Percentiles rank a stretch among this genome's conserved stretches.
Evolutionary conservation across 2,797 vertebrate species (phyloP).

Genomic region (Eulemur mongoz): DNA sequence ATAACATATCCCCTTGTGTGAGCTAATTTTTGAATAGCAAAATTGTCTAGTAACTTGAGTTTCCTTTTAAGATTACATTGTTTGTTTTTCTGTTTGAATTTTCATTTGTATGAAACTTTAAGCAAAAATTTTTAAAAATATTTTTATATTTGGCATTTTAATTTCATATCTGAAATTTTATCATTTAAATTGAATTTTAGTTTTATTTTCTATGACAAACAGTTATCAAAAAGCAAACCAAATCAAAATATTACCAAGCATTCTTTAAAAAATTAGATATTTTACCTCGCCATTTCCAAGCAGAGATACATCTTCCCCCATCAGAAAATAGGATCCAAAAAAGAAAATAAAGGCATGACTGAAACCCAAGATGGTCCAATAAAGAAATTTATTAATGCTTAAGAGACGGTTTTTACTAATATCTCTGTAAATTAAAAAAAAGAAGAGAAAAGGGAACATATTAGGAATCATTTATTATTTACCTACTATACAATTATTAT

Average conservation of each 20-base stretch:
- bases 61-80: constrained; percentile 16
- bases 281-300: constrained; percentile 98
- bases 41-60: background rate
- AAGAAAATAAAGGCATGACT: constrained; percentile 97
- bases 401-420: constrained; percentile 96
- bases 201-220: constrained; percentile 20
- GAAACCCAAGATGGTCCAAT: constrained; percentile 98
- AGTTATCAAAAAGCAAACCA: constrained; percentile 29
- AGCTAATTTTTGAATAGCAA: constrained; percentile 36
- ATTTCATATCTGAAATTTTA: background rate
- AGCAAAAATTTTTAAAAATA: background rate
- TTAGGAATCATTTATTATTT: constrained; percentile 54
- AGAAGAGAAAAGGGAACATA: constrained; percentile 50
- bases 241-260: background rate
- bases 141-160: constrained; percentile 36
- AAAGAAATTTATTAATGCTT: constrained; percentile 95
- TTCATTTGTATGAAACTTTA: background rate
- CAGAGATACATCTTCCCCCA: constrained; percentile 95
- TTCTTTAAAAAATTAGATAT: constrained; percentile 1
- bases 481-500: background rate
- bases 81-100: constrained; percentile 32
- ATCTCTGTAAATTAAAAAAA: constrained; percentile 90
- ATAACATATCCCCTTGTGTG: background rate
- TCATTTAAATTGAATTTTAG: constrained; percentile 42
- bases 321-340: constrained; percentile 96